Conservation (phyloP, 2,888 invertebrate genomes). For the Latrodectus elegans region DNA sequence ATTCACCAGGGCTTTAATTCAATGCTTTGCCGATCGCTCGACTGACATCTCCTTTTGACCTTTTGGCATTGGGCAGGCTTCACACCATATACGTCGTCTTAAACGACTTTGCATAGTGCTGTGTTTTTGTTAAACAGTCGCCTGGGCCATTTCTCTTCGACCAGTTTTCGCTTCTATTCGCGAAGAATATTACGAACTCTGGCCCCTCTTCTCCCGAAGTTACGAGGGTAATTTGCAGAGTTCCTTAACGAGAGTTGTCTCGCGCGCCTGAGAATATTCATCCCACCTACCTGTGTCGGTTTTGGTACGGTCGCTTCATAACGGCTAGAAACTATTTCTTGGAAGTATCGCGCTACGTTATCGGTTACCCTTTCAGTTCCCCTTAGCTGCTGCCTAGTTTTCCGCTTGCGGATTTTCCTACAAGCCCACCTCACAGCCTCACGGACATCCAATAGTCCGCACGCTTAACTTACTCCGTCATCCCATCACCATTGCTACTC, state of each 20-base stretch:
- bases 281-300: slow-evolving; percentile 16
- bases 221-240: slow-evolving; percentile 24
- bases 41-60: slow-evolving; percentile 53
- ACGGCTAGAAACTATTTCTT: neutral
- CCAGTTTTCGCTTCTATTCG: neutral
- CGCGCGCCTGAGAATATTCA: slow-evolving; percentile 25
- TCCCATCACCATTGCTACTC: neutral
- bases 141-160: slow-evolving; percentile 49
- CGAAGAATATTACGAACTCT: too few species aligned
- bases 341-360: neutral
- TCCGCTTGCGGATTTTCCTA: neutral
- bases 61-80: slow-evolving; percentile 71
- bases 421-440: neutral
- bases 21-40: slow-evolving; percentile 7
- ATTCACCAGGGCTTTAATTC: slow-evolving; percentile 60
- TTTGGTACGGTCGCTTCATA: slow-evolving; percentile 16
- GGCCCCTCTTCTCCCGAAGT: slow-evolving; percentile 18
- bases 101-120: slow-evolving; percentile 68
- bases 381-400: neutral
- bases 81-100: slow-evolving; percentile 70
- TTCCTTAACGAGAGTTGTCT: slow-evolving; percentile 22
- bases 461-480: neutral
- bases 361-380: neutral
- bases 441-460: neutral
- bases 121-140: slow-evolving; percentile 71